These are phyloP conservation scores for Halichoerus grypus DNA, from an alignment of 2,113 vertebrate species.

Conservation along the genomic window DNA sequence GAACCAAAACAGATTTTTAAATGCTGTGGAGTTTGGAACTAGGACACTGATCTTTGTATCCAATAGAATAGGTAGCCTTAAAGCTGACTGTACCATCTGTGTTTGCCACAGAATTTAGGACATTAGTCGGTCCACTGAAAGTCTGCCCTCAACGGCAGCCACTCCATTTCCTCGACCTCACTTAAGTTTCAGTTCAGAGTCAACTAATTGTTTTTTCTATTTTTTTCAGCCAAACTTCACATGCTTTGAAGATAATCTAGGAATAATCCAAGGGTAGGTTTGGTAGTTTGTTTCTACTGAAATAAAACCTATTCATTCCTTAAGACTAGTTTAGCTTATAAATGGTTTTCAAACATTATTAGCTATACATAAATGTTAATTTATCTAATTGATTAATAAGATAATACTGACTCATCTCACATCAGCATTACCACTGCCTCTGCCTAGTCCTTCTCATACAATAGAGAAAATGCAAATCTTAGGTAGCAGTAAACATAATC, in stretches of 20 bases:
- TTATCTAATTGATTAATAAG: not conserved
- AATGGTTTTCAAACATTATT: constrained; percentile 15
- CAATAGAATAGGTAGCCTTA: not conserved
- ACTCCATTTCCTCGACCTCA: not conserved
- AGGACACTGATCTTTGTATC: not conserved
- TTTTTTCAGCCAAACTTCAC: constrained; percentile 18
- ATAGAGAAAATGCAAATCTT: not conserved
- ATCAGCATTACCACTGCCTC: not conserved
- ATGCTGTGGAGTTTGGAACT: not conserved
- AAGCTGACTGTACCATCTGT: not conserved
- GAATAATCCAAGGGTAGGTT: not conserved
- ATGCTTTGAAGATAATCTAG: constrained; percentile 12
- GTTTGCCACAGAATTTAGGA: not conserved
- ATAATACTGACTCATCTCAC: not conserved
- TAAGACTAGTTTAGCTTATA: not conserved
- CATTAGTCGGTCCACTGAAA: not conserved
- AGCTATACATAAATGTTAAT: not conserved
- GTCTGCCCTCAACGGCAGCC: not conserved
- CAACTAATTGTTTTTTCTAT: constrained; percentile 6
- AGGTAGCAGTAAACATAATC: not conserved
- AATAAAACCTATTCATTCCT: constrained; percentile 20
- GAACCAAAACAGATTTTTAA: not conserved
- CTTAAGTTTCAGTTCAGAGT: not conserved
- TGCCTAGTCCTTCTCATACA: not conserved
- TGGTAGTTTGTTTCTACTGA: not conserved